Conservation (phyloP, 1,140 invertebrate genomes). For the Drosophila virilis region DNA sequence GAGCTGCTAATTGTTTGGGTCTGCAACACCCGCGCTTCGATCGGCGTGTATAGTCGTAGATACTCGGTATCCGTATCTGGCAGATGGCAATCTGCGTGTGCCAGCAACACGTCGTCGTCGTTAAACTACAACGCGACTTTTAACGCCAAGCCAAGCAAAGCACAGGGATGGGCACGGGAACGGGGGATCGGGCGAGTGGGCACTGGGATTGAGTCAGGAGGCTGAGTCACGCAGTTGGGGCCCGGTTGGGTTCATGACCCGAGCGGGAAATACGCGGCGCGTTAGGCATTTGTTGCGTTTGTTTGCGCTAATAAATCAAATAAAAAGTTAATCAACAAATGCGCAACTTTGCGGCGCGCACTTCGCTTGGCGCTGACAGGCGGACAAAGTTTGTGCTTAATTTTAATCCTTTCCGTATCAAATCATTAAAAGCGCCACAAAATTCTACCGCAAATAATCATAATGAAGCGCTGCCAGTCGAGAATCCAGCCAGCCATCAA, state of each 20-base stretch:
- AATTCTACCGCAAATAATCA: conserved; percentile 83
- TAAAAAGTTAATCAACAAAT: conserved; percentile 81
- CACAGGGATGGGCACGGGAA: background rate
- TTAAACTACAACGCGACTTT: conserved; percentile 80
- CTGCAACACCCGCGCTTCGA: conserved; percentile 70
- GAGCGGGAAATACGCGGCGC: conserved; percentile 44
- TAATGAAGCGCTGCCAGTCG: conserved; percentile 65
- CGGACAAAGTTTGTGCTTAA: conserved; percentile 72
- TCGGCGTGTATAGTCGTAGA: conserved; percentile 16
- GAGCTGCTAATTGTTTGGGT: conserved; percentile 62
- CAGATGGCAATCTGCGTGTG: conserved; percentile 71
- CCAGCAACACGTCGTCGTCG: conserved; percentile 75
- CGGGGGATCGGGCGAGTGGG: background rate
- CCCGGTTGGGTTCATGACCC: conserved; percentile 65
- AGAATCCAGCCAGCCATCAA: conserved; percentile 14
- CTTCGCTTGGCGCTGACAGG: conserved; percentile 26
- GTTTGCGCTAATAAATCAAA: conserved; percentile 78
- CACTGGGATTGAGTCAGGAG: background rate
- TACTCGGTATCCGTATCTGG: conserved; percentile 59
- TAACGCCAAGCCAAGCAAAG: conserved; percentile 49
- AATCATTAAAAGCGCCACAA: conserved; percentile 73
- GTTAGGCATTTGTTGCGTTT: conserved; percentile 52
- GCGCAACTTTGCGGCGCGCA: conserved; percentile 34
- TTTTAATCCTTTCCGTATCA: conserved; percentile 83
- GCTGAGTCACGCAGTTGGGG: conserved; percentile 37